Conservation (phyloP, 1,140 invertebrate species). For the Listronotus bonariensis region DNA sequence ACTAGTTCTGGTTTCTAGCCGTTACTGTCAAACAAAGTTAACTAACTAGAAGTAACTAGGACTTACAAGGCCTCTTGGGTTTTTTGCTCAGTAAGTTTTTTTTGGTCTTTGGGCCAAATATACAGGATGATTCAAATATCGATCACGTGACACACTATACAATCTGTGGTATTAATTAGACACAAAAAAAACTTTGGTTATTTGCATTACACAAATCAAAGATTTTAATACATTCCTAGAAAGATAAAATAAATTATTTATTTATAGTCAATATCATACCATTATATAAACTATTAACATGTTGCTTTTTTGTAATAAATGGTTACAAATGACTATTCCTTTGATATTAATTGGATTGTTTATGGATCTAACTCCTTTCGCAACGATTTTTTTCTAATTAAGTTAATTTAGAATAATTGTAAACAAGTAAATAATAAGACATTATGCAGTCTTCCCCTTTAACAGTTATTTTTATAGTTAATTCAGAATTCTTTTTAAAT, state of each 20-base stretch:
- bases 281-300: constrained; percentile 8
- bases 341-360: neutral
- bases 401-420: neutral
- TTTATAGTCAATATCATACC: constrained; percentile 3
- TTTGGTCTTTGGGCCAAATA: too few relatives aligned
- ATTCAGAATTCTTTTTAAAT: constrained; percentile 6
- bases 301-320: neutral
- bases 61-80: too few relatives aligned
- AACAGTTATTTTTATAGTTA: constrained; percentile 12
- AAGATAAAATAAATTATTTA: neutral
- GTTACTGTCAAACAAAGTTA: too few relatives aligned
- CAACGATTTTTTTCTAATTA: neutral
- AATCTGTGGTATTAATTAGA: too few relatives aligned
- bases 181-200: too few relatives aligned
- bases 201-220: too few relatives aligned
- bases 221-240: neutral
- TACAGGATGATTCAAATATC: too few relatives aligned
- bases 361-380: constrained; percentile 1
- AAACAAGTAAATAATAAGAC: constrained; percentile 5
- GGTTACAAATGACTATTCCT: neutral
- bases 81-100: too few relatives aligned
- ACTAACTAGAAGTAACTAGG: too few relatives aligned
- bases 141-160: too few relatives aligned
- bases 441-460: constrained; percentile 2
- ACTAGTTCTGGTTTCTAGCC: too few relatives aligned